These are phyloP conservation scores for Palythoa grandis DNA, from an alignment of 92 coral and sea anemone genomes.

Conservation along the genomic window DNA sequence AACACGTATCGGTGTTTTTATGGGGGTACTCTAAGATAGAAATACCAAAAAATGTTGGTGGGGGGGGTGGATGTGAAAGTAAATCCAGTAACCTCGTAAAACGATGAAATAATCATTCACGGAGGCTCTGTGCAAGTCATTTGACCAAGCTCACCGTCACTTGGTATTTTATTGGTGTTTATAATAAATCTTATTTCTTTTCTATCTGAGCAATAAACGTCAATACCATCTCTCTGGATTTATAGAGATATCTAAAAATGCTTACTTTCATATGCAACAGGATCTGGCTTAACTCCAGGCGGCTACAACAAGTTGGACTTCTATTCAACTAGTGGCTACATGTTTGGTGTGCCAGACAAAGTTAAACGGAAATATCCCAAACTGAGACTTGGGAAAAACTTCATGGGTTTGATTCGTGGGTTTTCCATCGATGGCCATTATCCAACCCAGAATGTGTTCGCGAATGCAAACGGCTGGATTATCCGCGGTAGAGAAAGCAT, in stretches of 20 bases:
- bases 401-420: slow-evolving; percentile 37
- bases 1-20: too few species aligned
- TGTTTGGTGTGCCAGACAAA: slow-evolving; percentile 30
- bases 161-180: too few species aligned
- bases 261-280: not conserved
- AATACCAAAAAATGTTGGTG: too few species aligned
- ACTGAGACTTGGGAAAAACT: slow-evolving; percentile 30
- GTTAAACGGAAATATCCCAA: slow-evolving; percentile 24
- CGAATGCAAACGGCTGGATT: slow-evolving; percentile 5
- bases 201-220: too few species aligned
- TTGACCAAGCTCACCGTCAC: too few species aligned
- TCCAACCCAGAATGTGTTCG: slow-evolving; percentile 33
- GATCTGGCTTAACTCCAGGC: slow-evolving; percentile 34
- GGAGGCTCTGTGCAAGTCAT: not conserved
- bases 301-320: slow-evolving; percentile 42
- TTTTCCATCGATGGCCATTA: slow-evolving; percentile 35
- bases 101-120: too few species aligned
- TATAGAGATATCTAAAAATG: not conserved
- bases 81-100: too few species aligned
- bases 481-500: slow-evolving; percentile 13
- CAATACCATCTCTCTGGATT: not conserved
- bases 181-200: not conserved
- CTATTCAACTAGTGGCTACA: slow-evolving; percentile 23
- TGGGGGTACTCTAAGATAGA: too few species aligned
- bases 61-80: too few species aligned